Evolutionary conservation across 2,888 invertebrate genomes (phyloP), one percentile per base, ranked within the genome.

Genomic region (Lepeophtheirus nordmannii): DNA sequence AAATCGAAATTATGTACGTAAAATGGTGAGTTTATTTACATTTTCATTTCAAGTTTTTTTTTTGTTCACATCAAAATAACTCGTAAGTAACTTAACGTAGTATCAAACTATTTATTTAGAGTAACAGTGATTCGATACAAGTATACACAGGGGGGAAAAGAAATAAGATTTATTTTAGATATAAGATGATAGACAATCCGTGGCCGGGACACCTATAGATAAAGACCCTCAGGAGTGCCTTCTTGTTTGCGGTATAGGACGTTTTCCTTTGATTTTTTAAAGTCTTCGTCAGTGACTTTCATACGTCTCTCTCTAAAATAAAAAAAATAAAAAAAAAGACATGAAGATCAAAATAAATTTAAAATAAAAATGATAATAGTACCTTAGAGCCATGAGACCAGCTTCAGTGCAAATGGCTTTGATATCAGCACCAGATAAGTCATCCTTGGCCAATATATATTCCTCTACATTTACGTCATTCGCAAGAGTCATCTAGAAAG

Each of bases 381-480:
- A 63, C 63, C 63, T 81, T 62, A 98, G 78, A 7, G 98, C 98
- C 87, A 99, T 89, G 67, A 99, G 79, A 69, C 98, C 98, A 67
- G 96, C 98, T 80, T 98, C 98, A 10, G 98, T 99, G 77, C 98
- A 99, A 76, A 99, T 97, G 17, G 98, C 98, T 88, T 92, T 92
- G 71, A 92, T 92, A 76, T 92, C 92, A 69, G 92, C 92, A 22
- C 98, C 98, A 65, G 96, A 97, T 17, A 99, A 82, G 79, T 99
- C 98, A 80, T 99, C 98, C 76, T 99, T 99, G 7, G 97, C 30
- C 90, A 96, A 93, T 69, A 99, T 94, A 64, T 97, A 83, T 76
- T 98, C 97, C 68, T 89, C 91, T 12, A 99, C 81, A 74, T 94
- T 92, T 10, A 99, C 98, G 78, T 98, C 96, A 69, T 87, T 88